Conservation (phyloP, 2,797 vertebrate species). For the Pogonophryne albipinna region DNA sequence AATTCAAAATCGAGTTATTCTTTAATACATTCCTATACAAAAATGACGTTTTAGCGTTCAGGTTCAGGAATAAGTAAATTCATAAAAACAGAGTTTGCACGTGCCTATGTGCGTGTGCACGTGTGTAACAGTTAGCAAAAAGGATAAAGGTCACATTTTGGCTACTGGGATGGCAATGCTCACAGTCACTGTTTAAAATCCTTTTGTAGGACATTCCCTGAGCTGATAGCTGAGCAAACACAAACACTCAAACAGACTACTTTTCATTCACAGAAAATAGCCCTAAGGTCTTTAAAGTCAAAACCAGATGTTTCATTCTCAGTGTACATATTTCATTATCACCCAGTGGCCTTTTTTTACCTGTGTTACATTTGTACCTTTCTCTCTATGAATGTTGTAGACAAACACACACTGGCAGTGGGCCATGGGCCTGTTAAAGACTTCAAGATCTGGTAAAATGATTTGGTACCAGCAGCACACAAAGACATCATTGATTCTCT, state of each 20-base stretch:
- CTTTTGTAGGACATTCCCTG: slow-evolving; percentile 6
- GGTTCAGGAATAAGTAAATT: background rate
- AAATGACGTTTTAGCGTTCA: background rate
- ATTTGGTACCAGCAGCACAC: slow-evolving; percentile 70
- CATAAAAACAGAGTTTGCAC: slow-evolving; percentile 15
- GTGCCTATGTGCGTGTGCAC: slow-evolving; percentile 1
- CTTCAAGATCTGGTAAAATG: slow-evolving; percentile 74
- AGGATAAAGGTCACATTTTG: slow-evolving; percentile 65
- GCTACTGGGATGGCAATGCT: slow-evolving; percentile 25
- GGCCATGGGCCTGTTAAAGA: slow-evolving; percentile 42
- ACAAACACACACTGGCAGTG: slow-evolving; percentile 32
- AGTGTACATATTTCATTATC: slow-evolving; percentile 10
- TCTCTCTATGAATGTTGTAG: slow-evolving; percentile 15
- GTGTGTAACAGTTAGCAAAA: slow-evolving; percentile 1
- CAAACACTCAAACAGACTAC: slow-evolving; percentile 26
- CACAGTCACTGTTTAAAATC: slow-evolving; percentile 33
- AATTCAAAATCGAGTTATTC: background rate
- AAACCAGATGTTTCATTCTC: slow-evolving; percentile 2
- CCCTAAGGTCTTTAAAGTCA: background rate
- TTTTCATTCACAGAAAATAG: slow-evolving; percentile 37
- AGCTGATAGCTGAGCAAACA: slow-evolving; percentile 36
- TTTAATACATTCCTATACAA: background rate
- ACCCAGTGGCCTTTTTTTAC: background rate
- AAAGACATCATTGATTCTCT: slow-evolving; percentile 78
- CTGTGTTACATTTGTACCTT: slow-evolving; percentile 5